These are phyloP conservation scores for Chironomus striatipennis DNA, from an alignment of 1,140 invertebrate genomes.

Conservation along the genomic window DNA sequence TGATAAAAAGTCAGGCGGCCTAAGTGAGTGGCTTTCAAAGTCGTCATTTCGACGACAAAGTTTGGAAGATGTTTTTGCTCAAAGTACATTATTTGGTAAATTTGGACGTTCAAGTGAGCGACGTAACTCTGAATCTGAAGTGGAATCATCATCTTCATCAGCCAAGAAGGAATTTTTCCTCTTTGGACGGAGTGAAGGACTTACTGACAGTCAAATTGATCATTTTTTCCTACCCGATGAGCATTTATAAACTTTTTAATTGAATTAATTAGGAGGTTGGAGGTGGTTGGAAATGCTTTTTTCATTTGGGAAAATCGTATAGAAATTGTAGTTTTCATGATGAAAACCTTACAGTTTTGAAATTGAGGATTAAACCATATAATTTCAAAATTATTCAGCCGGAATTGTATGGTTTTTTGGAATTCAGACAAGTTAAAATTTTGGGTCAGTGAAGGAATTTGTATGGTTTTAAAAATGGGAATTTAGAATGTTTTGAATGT, in stretches of 20 bases:
- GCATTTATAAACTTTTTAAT: background rate
- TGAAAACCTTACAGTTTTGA: too few species aligned
- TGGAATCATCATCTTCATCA: conserved; percentile 25
- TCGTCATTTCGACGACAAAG: conserved; percentile 48
- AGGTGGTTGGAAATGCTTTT: too few species aligned
- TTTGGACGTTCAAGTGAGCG: conserved; percentile 37
- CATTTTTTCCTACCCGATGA: background rate
- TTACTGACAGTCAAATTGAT: conserved; percentile 12
- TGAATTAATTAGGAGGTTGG: background rate
- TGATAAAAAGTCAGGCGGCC: conserved; percentile 32
- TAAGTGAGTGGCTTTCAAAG: conserved; percentile 45
- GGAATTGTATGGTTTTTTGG: too few species aligned
- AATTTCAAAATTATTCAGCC: too few species aligned
- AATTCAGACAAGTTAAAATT: too few species aligned
- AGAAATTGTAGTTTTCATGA: too few species aligned
- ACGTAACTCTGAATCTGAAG: conserved; percentile 38
- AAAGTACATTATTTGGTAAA: conserved; percentile 42
- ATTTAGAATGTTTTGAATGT: too few species aligned
- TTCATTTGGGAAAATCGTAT: too few species aligned
- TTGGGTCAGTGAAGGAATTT: too few species aligned
- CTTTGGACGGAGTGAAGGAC: background rate
- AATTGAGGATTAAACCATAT: too few species aligned
- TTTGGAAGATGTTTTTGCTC: conserved; percentile 53
- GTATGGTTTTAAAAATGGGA: too few species aligned
- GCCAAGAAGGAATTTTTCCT: conserved; percentile 13